Evolutionary conservation across 2,888 invertebrate species (phyloP), one percentile per base, ranked within the genome.

Genomic region (Lasioglossum calceatum): DNA sequence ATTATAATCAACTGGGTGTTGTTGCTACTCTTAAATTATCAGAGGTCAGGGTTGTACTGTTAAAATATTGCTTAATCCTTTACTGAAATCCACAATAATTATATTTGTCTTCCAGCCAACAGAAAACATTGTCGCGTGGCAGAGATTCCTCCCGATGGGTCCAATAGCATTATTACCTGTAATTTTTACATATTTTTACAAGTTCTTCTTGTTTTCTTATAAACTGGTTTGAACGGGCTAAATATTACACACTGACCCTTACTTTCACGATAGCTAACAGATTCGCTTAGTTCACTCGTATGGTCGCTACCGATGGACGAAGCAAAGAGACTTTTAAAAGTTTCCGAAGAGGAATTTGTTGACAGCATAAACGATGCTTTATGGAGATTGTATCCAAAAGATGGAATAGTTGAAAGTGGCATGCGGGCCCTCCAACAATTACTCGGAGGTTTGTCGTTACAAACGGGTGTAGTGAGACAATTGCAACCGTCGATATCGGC

Each of bases 111-210:
- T 89, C 89, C 95, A 98, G 97, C 96, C 97, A 73, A 96, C 96
- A 23, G 97, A 97, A 80, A 99, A 99, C 95, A 96, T 96, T 47
- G 98, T 98, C 4, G 99, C 99, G 0, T 99, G 99, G 99, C 99
- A 99, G 95, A 96, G 99, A 88, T 99, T 99, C 96, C 95, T 99
- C 86, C 98, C 99, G 0, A 97, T 97, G 4, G 99, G 99, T 0
- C 99, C 99, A 0, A 96, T 99, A 42, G 99, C 99, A 5, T 94
- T 99, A 42, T 95, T 99, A 79, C 99, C 99, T 12, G 97, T 97
- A 95, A 95, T 95, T 95, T 27, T 71, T 47, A 19, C 10, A 42
- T 23, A 39, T 70, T 39, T 70, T 58, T 58, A 58, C 58, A n/a
- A 58, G 58, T 58, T 58, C 58, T 58, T 10, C 12, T 58, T 10